Evolutionary conservation across 2,113 vertebrate genomes (phyloP).

Genomic region (Apaloderma vittatum): DNA sequence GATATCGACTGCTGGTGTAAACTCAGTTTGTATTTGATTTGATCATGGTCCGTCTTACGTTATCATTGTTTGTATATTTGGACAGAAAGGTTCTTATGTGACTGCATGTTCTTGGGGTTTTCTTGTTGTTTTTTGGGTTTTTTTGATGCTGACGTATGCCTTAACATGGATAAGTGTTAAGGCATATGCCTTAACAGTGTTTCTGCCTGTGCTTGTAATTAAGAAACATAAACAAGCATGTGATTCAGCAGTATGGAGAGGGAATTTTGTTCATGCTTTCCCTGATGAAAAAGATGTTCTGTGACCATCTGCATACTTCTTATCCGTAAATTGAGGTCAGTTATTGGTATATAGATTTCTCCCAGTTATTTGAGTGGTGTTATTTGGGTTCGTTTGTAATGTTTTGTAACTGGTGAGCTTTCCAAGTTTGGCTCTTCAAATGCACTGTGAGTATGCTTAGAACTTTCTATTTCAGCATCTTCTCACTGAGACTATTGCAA

Average conservation of each 20-base stretch:
- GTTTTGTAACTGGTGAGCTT: background rate
- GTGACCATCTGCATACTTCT: background rate
- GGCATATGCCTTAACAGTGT: background rate
- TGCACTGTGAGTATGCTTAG: background rate
- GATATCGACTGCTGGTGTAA: background rate
- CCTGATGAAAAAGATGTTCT: background rate
- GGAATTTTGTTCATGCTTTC: background rate
- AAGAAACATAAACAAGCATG: background rate
- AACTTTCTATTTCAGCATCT: slow-evolving; percentile 16
- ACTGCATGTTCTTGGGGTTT: background rate
- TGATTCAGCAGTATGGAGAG: background rate
- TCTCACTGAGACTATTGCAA: background rate
- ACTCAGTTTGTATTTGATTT: background rate
- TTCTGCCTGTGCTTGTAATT: background rate
- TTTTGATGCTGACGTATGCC: background rate
- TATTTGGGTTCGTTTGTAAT: background rate
- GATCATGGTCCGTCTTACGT: background rate
- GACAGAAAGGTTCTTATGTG: background rate
- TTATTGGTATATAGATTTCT: background rate
- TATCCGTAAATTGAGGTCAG: background rate
- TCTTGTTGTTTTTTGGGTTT: background rate
- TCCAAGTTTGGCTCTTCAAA: background rate
- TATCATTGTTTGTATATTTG: background rate
- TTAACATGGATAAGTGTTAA: too few relatives aligned
- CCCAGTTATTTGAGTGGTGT: background rate